Percentiles rank a stretch among this genome's conserved stretches.
phyloP scores from a whole-genome alignment of 2,797 vertebrate species.

The Martes flavigula region DNA sequence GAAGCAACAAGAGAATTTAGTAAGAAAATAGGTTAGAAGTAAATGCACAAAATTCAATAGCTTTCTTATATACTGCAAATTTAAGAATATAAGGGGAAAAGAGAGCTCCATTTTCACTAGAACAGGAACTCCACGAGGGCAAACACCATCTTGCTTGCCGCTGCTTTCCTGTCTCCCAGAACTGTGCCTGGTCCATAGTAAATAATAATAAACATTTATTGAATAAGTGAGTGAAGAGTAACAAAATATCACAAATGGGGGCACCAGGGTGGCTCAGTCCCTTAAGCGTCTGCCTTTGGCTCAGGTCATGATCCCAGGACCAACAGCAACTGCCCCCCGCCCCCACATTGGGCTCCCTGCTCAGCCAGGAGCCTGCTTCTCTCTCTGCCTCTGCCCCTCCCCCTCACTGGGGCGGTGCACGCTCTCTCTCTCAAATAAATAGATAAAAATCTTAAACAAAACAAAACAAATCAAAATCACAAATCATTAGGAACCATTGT shows the following conservation, averaged over 20 bases:
- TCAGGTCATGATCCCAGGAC: neutral
- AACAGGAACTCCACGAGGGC: neutral
- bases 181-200: neutral
- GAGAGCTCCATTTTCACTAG: neutral
- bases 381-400: neutral
- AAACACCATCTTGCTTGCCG: neutral
- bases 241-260: neutral
- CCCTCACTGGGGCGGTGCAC: rapidly evolving
- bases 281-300: neutral
- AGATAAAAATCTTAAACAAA: neutral
- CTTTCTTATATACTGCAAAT: neutral
- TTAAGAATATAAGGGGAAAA: neutral
- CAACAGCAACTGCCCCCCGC: no score
- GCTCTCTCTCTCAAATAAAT: neutral
- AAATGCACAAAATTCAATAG: neutral
- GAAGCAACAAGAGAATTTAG: neutral
- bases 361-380: neutral
- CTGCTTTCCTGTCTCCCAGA: neutral
- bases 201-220: neutral
- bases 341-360: neutral
- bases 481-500: neutral
- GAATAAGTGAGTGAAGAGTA: neutral
- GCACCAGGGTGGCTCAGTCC: neutral
- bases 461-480: neutral
- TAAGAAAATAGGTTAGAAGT: slow-evolving; percentile 13